Conservation (phyloP, 2,113 vertebrate genomes). For the Isichthys henryi region DNA sequence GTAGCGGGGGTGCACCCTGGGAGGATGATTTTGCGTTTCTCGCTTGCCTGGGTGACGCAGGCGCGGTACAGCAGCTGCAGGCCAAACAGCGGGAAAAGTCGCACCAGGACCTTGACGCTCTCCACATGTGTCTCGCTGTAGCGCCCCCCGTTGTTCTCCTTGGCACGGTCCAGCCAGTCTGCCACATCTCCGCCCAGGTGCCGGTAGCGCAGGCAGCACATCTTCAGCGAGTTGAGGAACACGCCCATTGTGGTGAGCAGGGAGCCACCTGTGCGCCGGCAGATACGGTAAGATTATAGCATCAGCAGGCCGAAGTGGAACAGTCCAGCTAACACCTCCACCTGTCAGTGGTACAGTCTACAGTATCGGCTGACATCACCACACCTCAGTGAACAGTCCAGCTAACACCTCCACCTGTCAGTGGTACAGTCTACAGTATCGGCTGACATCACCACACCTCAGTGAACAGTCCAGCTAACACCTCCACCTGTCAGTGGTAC, state of each 20-base stretch:
- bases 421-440: too few species aligned
- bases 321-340: not conserved
- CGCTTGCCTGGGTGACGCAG: constrained; percentile 73
- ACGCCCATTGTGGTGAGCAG: constrained; percentile 65
- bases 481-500: too few species aligned
- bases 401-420: not conserved
- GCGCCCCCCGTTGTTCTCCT: constrained; percentile 68
- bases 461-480: too few species aligned
- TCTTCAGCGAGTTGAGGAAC: constrained; percentile 64
- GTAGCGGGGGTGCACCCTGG: not conserved
- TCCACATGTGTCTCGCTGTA: constrained; percentile 76
- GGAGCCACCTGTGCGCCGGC: constrained; percentile 48
- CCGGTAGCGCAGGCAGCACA: constrained; percentile 47
- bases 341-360: not conserved
- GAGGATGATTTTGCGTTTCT: not conserved
- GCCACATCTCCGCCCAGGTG: constrained; percentile 46
- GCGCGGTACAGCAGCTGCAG: constrained; percentile 77
- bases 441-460: too few species aligned
- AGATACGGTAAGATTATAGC: constrained; percentile 11
- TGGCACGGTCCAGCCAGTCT: constrained; percentile 74
- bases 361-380: not conserved
- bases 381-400: not conserved
- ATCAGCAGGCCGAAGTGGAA: not conserved
- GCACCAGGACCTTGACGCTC: constrained; percentile 66
- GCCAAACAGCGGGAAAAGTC: constrained; percentile 74